phyloP scores from a whole-genome alignment of 2,888 invertebrate species.

The Anaspis maculata region DNA sequence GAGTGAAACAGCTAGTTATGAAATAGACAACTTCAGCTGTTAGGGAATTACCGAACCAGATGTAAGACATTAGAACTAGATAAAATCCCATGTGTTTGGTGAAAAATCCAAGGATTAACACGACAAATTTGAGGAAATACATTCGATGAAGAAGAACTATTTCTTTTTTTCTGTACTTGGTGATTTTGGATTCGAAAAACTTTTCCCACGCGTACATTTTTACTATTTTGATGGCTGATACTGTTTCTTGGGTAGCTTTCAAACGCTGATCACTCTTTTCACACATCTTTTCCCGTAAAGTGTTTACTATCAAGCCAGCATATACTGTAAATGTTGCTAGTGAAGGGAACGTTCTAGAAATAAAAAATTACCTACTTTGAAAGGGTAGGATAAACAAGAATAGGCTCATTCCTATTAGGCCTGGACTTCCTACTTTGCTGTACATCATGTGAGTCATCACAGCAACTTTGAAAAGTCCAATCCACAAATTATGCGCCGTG shows the following conservation, averaged over 20 bases:
- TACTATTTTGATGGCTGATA: constrained; percentile 29
- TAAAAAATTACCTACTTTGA: constrained; percentile 39
- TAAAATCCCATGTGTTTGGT: constrained; percentile 7
- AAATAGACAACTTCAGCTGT: constrained; percentile 11
- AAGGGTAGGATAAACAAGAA: constrained; percentile 41
- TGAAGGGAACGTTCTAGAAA: too few relatives aligned
- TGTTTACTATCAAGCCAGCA: constrained; percentile 20
- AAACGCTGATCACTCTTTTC: constrained; percentile 32
- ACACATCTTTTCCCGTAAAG: constrained; percentile 20
- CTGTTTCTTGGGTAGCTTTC: constrained; percentile 25
- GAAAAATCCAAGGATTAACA: constrained; percentile 5
- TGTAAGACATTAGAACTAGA: constrained; percentile 5
- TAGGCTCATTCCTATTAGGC: constrained; percentile 47
- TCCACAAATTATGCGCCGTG: constrained; percentile 86
- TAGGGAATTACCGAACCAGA: constrained; percentile 6
- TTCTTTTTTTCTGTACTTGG: constrained; percentile 42
- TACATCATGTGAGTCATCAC: constrained; percentile 74
- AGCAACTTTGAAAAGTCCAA: constrained; percentile 76
- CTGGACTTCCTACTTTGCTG: constrained; percentile 43
- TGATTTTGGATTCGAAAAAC: constrained; percentile 43
- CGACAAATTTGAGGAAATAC: constrained; percentile 1
- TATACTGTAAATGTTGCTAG: constrained; percentile 15
- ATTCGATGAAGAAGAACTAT: not conserved
- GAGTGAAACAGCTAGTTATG: constrained; percentile 6
- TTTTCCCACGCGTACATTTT: constrained; percentile 33